These are phyloP conservation scores for Drosophila ochracea DNA, from an alignment of 2,888 invertebrate genomes.

Conservation along the genomic window DNA sequence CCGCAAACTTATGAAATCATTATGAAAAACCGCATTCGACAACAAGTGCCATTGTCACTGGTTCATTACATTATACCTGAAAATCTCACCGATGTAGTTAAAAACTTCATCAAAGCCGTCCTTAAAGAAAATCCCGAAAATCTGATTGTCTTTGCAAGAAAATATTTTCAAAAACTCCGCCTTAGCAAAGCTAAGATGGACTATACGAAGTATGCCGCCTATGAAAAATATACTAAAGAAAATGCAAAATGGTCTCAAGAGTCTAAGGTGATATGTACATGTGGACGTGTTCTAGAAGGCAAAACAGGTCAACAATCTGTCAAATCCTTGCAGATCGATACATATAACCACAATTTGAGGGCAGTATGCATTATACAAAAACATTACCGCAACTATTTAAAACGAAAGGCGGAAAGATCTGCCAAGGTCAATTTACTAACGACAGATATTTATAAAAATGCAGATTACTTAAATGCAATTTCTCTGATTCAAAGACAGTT, in stretches of 20 bases:
- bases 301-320: not conserved
- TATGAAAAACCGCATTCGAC: constrained; percentile 60
- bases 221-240: constrained; percentile 68
- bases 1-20: constrained; percentile 68
- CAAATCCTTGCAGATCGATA: not conserved
- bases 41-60: constrained; percentile 65
- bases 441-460: constrained; percentile 20
- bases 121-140: constrained; percentile 70
- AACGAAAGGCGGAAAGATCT: constrained; percentile 15
- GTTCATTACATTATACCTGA: constrained; percentile 72
- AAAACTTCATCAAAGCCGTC: constrained; percentile 76
- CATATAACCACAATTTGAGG: constrained; percentile 27
- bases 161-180: constrained; percentile 71
- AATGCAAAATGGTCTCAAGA: constrained; percentile 43
- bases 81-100: constrained; percentile 70
- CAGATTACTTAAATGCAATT: constrained; percentile 54
- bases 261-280: constrained; percentile 64
- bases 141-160: constrained; percentile 67
- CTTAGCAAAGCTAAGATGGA: constrained; percentile 19
- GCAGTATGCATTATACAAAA: constrained; percentile 61
- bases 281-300: constrained; percentile 58
- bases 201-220: constrained; percentile 54
- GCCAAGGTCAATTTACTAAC: not conserved
- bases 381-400: constrained; percentile 52
- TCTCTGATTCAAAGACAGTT: constrained; percentile 58